Percentiles rank a stretch among this genome's conserved stretches.
These are phyloP conservation scores for Harpegnathos saltator DNA, from an alignment of 1,140 invertebrate genomes.

Conservation along the genomic window DNA sequence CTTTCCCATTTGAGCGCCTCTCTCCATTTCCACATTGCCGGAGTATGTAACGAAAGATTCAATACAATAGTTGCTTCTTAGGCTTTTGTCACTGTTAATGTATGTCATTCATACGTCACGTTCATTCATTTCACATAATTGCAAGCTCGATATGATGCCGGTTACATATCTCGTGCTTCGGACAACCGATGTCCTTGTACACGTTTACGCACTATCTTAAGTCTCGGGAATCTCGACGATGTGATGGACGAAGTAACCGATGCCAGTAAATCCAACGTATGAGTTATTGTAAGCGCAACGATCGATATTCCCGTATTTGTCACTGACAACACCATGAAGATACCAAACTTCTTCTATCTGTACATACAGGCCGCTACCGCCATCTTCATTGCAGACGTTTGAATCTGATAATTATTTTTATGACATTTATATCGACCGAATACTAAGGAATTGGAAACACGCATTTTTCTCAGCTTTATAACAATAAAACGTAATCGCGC, in stretches of 20 bases:
- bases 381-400: constrained; percentile 77
- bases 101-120: neutral
- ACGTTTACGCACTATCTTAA: constrained; percentile 50
- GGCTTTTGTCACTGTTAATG: constrained; percentile 4
- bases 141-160: constrained; percentile 22
- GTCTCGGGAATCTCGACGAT: constrained; percentile 70
- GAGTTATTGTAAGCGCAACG: constrained; percentile 75
- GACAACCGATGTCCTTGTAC: neutral
- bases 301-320: no score
- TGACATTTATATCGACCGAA: no score
- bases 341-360: constrained; percentile 70
- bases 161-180: constrained; percentile 1
- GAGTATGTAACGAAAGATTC: no score
- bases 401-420: constrained; percentile 66
- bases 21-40: neutral
- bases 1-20: neutral
- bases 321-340: constrained; percentile 78
- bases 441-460: no score
- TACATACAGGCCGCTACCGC: constrained; percentile 78
- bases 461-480: neutral
- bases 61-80: neutral
- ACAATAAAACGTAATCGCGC: neutral
- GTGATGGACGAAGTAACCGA: constrained; percentile 73
- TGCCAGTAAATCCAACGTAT: constrained; percentile 76
- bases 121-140: neutral